Evolutionary conservation across 2,113 vertebrate species (phyloP).

Genomic region (Speoplatyrhinus poulsoni): DNA sequence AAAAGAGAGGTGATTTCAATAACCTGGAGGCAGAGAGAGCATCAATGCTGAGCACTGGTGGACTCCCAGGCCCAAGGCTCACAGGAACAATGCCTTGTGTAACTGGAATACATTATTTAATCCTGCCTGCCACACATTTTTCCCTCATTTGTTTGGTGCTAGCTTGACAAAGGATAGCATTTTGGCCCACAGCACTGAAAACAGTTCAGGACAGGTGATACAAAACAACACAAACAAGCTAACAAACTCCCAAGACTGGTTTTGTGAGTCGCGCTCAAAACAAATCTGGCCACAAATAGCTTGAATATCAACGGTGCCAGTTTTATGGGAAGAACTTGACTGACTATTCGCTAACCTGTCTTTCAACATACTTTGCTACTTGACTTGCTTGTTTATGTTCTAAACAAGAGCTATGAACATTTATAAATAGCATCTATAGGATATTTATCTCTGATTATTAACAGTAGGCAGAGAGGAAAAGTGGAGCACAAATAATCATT

Average conservation of each 20-base stretch:
- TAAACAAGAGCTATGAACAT: background rate
- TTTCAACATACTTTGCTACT: background rate
- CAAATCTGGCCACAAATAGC: background rate
- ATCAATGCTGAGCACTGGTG: background rate
- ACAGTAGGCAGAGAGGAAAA: background rate
- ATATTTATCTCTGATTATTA: background rate
- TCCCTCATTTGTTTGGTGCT: constrained; percentile 17
- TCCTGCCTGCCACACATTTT: constrained; percentile 36
- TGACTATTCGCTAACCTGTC: background rate
- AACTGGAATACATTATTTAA: constrained; percentile 32
- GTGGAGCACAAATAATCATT: background rate
- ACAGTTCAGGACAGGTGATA: background rate
- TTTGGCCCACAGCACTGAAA: too few relatives aligned
- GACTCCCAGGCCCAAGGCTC: background rate
- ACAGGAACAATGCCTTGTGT: constrained; percentile 21
- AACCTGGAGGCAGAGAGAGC: constrained; percentile 13
- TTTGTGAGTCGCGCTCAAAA: constrained; percentile 8
- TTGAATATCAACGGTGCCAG: background rate
- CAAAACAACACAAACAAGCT: constrained; percentile 33
- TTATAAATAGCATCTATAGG: background rate
- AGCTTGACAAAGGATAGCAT: constrained; percentile 13
- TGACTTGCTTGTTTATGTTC: background rate
- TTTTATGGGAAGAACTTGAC: background rate
- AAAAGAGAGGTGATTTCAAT: constrained; percentile 45
- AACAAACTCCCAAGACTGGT: constrained; percentile 41